Base-by-base conservation (phyloP, 2,797 vertebrate genomes). In the Pteronotus mesoamericanus region DNA sequence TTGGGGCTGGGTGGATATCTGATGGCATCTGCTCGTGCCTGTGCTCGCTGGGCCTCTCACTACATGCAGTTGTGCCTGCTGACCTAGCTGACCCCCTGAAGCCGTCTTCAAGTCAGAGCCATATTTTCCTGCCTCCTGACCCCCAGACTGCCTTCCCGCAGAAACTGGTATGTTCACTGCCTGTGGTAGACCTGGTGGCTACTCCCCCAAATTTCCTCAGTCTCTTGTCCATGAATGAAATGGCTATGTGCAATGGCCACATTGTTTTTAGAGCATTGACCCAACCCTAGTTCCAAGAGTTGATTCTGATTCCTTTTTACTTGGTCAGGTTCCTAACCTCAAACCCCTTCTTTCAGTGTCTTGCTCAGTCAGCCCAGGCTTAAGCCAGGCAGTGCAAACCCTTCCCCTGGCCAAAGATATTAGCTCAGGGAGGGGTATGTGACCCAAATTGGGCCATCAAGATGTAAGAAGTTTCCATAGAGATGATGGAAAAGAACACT, bases 171-270 rank as follows among this genome's bases (percentile, higher is more conserved):
- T 74, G 2, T 34, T 39, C 57, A 9, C 42, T 64, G 37, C 18
- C 34, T 84, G 1, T 14, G 44, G 16, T 26, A 42, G 22, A 69
- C 14, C 55, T 9, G 9, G 6, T 46, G n/a, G 24, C 6, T 85
- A 15, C 6, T 66, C 26, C 32, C 5, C 15, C 0, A 5, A 7
- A 1, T 61, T 51, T 59, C 14, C 19, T 44, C 32, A 32, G 26
- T 66, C 14, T 10, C 3, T 85, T 0, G 1, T 12, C 9, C 14
- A 0, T 0, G 32, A 34, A 16, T 21, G 34, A 84, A 61, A 29
- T 1, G 10, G 7, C 51, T 37, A 11, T n/a, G 5, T 24, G 15
- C 16, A 80, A n/a, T 0, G 12, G 3, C 18, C 1, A 0, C 34
- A 11, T 2, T 4, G 11, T 66, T 82, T 69, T 86, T 74, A 39